These are phyloP conservation scores for Andrena chrysosceles DNA, from an alignment of 2,888 invertebrate species.

Conservation along the genomic window DNA sequence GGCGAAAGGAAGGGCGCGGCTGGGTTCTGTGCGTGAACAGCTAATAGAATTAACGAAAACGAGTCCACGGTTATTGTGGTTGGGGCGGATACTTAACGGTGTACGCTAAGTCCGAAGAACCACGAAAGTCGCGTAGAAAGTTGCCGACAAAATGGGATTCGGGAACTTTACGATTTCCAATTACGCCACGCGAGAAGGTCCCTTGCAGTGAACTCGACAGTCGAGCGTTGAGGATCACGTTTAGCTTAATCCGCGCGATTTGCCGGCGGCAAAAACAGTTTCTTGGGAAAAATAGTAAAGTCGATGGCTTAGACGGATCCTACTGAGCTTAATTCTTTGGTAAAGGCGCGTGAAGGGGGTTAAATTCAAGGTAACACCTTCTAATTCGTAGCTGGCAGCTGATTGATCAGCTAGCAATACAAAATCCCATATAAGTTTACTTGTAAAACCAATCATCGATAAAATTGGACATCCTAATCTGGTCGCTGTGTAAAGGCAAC, in stretches of 20 bases:
- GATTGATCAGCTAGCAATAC: constrained; percentile 17
- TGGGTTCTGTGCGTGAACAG: constrained; percentile 48
- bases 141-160: constrained; percentile 39
- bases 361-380: constrained; percentile 13
- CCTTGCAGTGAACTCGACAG: constrained; percentile 1
- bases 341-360: neutral
- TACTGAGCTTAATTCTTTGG: neutral
- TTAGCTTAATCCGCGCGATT: constrained; percentile 20
- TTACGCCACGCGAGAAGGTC: constrained; percentile 11
- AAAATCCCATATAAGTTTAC: constrained; percentile 58
- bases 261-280: neutral
- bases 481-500: neutral
- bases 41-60: constrained; percentile 71
- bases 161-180: constrained; percentile 46
- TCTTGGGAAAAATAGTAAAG: neutral
- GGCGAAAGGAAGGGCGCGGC: constrained; percentile 24
- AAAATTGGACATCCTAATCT: constrained; percentile 19
- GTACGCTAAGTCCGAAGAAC: constrained; percentile 11
- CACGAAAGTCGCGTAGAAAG: constrained; percentile 24
- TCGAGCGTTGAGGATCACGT: constrained; percentile 5
- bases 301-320: neutral
- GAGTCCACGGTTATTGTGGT: constrained; percentile 33
- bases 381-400: constrained; percentile 43
- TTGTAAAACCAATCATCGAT: constrained; percentile 42
- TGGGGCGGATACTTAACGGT: constrained; percentile 34